phyloP scores from a whole-genome alignment of 2,888 invertebrate species.

The Rotaria socialis region DNA sequence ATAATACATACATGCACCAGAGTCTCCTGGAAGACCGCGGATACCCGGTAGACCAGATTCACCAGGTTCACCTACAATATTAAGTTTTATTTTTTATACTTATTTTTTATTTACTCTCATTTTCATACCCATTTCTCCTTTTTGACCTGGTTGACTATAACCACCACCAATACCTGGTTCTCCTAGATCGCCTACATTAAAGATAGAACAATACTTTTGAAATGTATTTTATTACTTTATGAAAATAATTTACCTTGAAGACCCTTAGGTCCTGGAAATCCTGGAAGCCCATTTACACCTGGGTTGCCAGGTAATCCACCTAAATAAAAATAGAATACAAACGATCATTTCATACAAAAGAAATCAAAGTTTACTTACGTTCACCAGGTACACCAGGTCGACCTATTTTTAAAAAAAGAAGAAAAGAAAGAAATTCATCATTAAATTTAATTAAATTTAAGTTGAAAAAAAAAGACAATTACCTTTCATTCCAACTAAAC shows the following conservation, averaged over 20 bases:
- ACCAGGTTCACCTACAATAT: not conserved
- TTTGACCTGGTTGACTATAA: not conserved
- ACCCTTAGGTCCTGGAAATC: slow-evolving; percentile 7
- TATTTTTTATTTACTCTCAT: not conserved
- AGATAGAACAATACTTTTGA: not conserved
- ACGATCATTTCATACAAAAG: not conserved
- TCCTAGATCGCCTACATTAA: not conserved
- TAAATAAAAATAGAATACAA: not conserved
- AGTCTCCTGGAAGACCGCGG: not conserved
- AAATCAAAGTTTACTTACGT: not conserved
- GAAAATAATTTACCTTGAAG: not conserved
- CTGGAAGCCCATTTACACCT: not conserved
- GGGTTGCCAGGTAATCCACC: not conserved
- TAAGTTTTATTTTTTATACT: too few relatives aligned
- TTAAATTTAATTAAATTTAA: not conserved
- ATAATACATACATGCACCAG: slow-evolving; percentile 7
- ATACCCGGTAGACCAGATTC: not conserved
- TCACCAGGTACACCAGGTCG: slow-evolving; percentile 19
- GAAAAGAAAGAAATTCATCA: too few relatives aligned
- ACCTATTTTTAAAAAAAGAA: not conserved
- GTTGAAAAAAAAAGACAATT: too few relatives aligned
- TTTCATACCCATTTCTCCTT: not conserved
- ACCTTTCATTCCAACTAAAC: slow-evolving; percentile 4
- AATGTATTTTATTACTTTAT: not conserved
- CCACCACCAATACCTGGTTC: slow-evolving; percentile 3